Conservation (phyloP, 2,888 invertebrate species). For the Synanthedon andrenaeformis region DNA sequence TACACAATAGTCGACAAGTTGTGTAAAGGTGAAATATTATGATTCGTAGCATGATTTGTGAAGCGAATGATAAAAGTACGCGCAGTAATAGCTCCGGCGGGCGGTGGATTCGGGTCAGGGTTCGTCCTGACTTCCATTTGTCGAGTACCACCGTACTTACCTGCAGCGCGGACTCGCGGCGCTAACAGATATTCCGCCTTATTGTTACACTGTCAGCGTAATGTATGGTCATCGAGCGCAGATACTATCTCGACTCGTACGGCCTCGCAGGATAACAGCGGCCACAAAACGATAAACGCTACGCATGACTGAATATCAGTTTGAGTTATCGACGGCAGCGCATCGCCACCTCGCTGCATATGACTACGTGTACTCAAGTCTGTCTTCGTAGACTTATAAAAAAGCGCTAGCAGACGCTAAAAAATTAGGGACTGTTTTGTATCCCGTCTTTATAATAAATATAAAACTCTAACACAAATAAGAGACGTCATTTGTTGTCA, state of each 20-base stretch:
- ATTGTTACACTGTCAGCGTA: constrained; percentile 56
- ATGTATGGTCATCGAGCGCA: constrained; percentile 40
- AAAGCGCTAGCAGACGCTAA: no score
- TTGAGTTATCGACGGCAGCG: constrained; percentile 26
- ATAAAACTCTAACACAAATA: no score
- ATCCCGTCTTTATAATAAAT: no score
- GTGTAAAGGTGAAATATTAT: constrained; percentile 2
- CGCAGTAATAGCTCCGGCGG: not conserved
- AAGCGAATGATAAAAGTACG: not conserved
- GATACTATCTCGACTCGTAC: constrained; percentile 42
- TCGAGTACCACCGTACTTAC: constrained; percentile 22
- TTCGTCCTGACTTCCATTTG: constrained; percentile 48
- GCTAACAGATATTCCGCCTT: constrained; percentile 51
- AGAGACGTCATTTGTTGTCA: no score
- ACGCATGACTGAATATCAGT: constrained; percentile 28
- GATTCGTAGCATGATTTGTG: constrained; percentile 24
- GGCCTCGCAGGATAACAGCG: constrained; percentile 35
- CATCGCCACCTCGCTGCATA: constrained; percentile 15
- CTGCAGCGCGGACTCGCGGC: constrained; percentile 11
- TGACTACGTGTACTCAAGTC: constrained; percentile 33
- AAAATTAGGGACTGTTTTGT: no score
- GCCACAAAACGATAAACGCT: constrained; percentile 31
- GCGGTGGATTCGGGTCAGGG: constrained; percentile 29
- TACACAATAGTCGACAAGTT: no score
- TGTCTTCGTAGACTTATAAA: not conserved